These are phyloP conservation scores for Beroe ovata DNA, from an alignment of 37 sponge, comb jelly and placozoan species.

Conservation along the genomic window DNA sequence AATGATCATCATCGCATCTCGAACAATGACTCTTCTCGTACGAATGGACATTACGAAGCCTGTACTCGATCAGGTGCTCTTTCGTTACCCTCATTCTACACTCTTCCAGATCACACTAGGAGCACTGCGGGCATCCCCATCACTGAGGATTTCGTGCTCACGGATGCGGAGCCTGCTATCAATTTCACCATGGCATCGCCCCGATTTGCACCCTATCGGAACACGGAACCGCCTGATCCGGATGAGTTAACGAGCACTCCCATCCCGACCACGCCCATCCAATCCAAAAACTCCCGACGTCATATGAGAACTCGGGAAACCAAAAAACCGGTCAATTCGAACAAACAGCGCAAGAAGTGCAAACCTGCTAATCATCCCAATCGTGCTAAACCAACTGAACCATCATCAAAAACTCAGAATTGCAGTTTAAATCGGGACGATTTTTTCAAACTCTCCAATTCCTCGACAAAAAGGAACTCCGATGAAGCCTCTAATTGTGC, in stretches of 20 bases:
- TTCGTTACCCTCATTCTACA: too few species aligned
- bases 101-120: too few species aligned
- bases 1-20: too few species aligned
- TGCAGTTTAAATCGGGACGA: not conserved
- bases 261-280: slow-evolving; percentile 3
- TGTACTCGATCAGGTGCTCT: too few species aligned
- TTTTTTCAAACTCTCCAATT: not conserved
- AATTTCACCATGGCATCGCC: not conserved
- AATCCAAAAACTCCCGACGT: not conserved
- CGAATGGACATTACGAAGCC: too few species aligned
- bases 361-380: not conserved
- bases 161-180: not conserved
- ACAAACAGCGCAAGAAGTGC: not conserved
- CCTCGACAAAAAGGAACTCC: not conserved
- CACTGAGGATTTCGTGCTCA: slow-evolving; percentile 43
- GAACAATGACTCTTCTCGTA: too few species aligned
- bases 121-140: too few species aligned
- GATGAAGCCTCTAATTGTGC: not conserved
- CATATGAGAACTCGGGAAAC: not conserved
- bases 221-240: not conserved
- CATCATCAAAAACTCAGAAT: not conserved
- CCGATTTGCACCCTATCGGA: slow-evolving; percentile 20
- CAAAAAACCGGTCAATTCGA: too few species aligned
- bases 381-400: not conserved
- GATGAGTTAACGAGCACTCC: not conserved